Percentiles rank a stretch among this genome's conserved stretches.
phyloP scores from a whole-genome alignment of 2,113 vertebrate species.

The Narcine bancroftii region DNA sequence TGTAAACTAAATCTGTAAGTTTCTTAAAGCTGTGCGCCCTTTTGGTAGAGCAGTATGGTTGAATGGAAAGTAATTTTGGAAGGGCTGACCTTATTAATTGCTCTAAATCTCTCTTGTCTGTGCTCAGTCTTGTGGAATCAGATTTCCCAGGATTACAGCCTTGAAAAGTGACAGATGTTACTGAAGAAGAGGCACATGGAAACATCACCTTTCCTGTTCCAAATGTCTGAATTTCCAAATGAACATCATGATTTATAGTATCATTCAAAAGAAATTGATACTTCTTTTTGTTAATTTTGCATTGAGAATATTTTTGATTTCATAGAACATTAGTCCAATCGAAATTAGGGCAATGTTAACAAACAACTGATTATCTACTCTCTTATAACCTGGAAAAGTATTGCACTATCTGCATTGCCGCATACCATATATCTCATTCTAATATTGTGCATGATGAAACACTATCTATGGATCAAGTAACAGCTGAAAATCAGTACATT shows the following conservation, averaged over 20 bases:
- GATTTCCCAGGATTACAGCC: background rate
- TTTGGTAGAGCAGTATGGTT: background rate
- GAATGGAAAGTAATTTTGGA: background rate
- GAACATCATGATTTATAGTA: too few species aligned
- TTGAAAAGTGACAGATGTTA: background rate
- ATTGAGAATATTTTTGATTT: background rate
- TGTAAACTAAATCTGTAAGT: background rate
- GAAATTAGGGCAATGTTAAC: background rate
- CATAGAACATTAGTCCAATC: background rate
- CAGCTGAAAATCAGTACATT: background rate
- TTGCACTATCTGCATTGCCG: background rate
- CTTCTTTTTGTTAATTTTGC: background rate
- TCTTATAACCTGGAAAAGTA: background rate
- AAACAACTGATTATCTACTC: background rate
- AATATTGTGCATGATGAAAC: background rate
- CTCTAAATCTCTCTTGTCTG: background rate
- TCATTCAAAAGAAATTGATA: background rate
- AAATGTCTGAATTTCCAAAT: background rate
- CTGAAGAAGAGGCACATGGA: background rate
- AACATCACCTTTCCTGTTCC: background rate
- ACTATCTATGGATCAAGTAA: background rate
- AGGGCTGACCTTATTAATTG: background rate
- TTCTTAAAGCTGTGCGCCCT: conserved; percentile 4
- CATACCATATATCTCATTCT: background rate
- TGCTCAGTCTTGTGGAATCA: background rate